Evolutionary conservation across 2,113 vertebrate genomes (phyloP).

Genomic region (Aegithalos caudatus): DNA sequence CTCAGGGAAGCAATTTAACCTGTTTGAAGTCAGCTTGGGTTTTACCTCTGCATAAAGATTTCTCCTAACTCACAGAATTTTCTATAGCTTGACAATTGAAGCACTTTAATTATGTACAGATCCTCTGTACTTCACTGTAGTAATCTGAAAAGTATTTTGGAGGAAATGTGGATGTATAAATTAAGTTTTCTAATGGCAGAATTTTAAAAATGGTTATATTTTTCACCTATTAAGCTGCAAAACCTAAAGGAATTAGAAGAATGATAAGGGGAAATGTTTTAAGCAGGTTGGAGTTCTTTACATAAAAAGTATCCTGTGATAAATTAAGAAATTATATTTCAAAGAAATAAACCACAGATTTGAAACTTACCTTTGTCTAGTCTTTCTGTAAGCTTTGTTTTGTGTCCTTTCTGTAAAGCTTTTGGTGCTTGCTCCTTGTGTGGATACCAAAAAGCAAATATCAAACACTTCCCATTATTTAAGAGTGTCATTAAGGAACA

Average conservation of each 20-base stretch:
- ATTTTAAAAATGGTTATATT: neutral
- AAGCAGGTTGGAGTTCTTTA: neutral
- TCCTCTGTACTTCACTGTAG: neutral
- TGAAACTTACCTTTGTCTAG: neutral
- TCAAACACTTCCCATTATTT: neutral
- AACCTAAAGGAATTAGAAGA: neutral
- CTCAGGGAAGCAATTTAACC: neutral
- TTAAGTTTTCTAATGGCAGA: neutral
- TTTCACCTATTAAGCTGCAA: neutral
- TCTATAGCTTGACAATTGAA: neutral
- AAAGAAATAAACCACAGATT: neutral
- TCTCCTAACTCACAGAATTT: neutral
- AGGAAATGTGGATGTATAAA: neutral
- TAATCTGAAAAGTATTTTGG: neutral
- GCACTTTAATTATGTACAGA: neutral
- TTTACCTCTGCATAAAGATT: neutral
- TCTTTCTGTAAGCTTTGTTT: neutral
- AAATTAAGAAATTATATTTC: neutral
- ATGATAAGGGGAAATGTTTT: neutral
- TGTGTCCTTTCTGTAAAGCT: neutral
- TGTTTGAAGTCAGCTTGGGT: neutral
- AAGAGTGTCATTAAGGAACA: neutral
- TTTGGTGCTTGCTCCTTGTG: neutral
- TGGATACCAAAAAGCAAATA: neutral
- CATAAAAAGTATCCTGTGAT: neutral